Conservation (phyloP, 2,888 invertebrate genomes). For the Drosophila macrospina region DNA sequence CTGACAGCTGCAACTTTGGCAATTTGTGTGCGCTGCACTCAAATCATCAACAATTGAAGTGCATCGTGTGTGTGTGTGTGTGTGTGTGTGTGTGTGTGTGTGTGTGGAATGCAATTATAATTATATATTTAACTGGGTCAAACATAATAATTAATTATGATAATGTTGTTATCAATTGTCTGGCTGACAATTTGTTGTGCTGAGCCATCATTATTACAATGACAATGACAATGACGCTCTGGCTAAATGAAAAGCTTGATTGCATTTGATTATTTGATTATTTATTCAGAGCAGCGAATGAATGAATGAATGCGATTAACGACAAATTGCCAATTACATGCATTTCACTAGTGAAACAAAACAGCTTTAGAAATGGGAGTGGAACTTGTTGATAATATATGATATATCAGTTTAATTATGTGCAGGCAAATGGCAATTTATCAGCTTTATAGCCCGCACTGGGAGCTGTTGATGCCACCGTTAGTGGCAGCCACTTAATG, state of each 20-base stretch:
- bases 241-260: conserved; percentile 37
- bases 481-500: conserved; percentile 75
- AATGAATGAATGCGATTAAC: conserved; percentile 37
- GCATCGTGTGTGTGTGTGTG: neutral
- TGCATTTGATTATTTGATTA: conserved; percentile 41
- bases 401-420: conserved; percentile 67
- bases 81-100: neutral
- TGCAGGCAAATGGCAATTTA: conserved; percentile 53
- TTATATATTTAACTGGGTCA: conserved; percentile 38
- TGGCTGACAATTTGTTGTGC: conserved; percentile 14
- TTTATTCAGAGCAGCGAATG: conserved; percentile 36
- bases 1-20: conserved; percentile 4
- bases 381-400: conserved; percentile 46
- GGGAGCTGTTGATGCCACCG: conserved; percentile 48
- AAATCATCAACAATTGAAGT: conserved; percentile 13
- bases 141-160: conserved; percentile 33
- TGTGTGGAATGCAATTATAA: neutral
- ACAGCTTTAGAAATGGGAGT: neutral
- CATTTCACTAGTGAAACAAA: conserved; percentile 22
- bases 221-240: no score
- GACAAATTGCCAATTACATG: conserved; percentile 51
- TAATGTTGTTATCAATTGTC: conserved; percentile 38
- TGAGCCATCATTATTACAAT: conserved; percentile 1
- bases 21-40: conserved; percentile 30
- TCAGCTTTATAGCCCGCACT: conserved; percentile 33